Evolutionary conservation across 2,113 vertebrate species (phyloP).

Genomic region (Archocentrus centrarchus): DNA sequence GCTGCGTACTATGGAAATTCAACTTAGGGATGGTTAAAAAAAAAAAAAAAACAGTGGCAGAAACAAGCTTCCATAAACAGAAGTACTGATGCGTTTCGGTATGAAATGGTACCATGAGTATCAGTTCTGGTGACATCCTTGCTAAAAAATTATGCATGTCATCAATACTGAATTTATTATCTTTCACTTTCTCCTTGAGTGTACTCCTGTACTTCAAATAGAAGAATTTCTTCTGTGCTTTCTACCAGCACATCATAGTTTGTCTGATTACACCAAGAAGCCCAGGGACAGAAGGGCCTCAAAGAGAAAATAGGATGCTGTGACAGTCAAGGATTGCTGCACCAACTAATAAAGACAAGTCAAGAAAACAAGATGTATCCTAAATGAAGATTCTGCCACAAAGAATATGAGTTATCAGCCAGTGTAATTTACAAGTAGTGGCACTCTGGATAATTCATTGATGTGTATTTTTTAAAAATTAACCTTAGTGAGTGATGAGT

Average conservation of each 20-base stretch:
- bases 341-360: constrained; percentile 17
- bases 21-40: too few relatives aligned
- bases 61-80: background rate
- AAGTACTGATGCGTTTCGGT: background rate
- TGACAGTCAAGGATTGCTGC: constrained; percentile 27
- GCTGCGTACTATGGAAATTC: too few relatives aligned
- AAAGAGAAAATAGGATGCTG: constrained; percentile 23
- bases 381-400: constrained; percentile 6
- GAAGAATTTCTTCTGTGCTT: constrained; percentile 23
- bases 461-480: background rate
- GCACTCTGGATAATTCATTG: background rate
- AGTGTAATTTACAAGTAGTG: background rate
- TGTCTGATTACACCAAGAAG: constrained; percentile 38
- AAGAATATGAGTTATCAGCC: constrained; percentile 27
- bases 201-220: background rate
- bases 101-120: too few relatives aligned
- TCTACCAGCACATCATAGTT: constrained; percentile 24
- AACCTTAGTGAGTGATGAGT: background rate
- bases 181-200: constrained; percentile 3
- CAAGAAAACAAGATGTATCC: constrained; percentile 11
- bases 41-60: too few relatives aligned
- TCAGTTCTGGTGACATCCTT: too few relatives aligned
- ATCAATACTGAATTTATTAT: background rate
- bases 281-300: constrained; percentile 8
- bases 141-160: too few relatives aligned